Conservation (phyloP, 2,888 invertebrate species). For the Eristalinus aeneus region DNA sequence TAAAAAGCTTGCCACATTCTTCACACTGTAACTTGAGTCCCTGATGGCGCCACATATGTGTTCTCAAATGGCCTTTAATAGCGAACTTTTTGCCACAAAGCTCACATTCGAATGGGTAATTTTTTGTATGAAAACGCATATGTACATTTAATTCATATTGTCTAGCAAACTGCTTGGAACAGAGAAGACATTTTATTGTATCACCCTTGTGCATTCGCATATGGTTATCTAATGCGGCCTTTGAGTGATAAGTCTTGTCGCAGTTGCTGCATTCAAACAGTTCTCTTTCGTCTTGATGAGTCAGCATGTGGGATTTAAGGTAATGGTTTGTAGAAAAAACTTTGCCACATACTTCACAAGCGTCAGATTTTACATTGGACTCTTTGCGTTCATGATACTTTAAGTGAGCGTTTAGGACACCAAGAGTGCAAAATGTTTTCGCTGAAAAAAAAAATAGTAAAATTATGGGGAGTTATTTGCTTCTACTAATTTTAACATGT, state of each 20-base stretch:
- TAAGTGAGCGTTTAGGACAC: conserved; percentile 72
- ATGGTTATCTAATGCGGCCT: conserved; percentile 73
- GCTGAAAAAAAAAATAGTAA: conserved; percentile 61
- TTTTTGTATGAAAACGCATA: conserved; percentile 73
- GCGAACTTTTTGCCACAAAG: conserved; percentile 73
- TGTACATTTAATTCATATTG: conserved; percentile 73
- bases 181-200: conserved; percentile 70
- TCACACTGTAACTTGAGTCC: conserved; percentile 73
- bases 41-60: conserved; percentile 74
- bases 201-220: conserved; percentile 72
- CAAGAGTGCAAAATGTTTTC: conserved; percentile 68
- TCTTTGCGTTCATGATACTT: conserved; percentile 71
- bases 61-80: conserved; percentile 72
- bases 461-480: no score
- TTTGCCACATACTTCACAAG: conserved; percentile 73
- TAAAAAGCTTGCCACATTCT: conserved; percentile 73
- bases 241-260: conserved; percentile 66
- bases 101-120: conserved; percentile 73
- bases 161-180: conserved; percentile 72
- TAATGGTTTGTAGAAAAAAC: conserved; percentile 73
- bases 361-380: conserved; percentile 71
- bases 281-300: conserved; percentile 71
- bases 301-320: conserved; percentile 72
- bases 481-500: background rate
- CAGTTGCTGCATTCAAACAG: conserved; percentile 52